A percentile compares a stretch with the other conserved stretches of the same genome.
Conservation (phyloP, 2,888 invertebrate genomes). For the Sisyra nigra region DNA sequence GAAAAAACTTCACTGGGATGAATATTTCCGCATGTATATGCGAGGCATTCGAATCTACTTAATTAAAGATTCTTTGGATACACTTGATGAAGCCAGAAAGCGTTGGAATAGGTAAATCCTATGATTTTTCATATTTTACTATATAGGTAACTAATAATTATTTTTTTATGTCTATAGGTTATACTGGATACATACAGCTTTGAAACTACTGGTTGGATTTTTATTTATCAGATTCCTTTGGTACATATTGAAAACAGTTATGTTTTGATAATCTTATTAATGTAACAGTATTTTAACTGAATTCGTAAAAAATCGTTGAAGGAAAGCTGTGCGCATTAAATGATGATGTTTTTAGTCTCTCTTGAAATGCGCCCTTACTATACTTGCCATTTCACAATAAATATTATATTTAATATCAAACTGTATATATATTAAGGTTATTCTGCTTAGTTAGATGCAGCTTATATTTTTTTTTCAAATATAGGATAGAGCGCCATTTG, state of each 20-base stretch:
- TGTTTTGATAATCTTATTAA: conserved; percentile 4
- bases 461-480: too few relatives aligned
- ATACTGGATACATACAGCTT: conserved; percentile 24
- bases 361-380: too few relatives aligned
- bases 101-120: conserved; percentile 7
- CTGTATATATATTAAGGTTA: too few relatives aligned
- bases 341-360: too few relatives aligned
- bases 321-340: too few relatives aligned
- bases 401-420: too few relatives aligned
- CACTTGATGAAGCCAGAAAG: conserved; percentile 37
- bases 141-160: background rate
- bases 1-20: conserved; percentile 49
- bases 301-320: too few relatives aligned
- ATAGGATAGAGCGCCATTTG: too few relatives aligned
- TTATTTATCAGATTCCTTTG: conserved; percentile 19
- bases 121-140: background rate
- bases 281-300: too few relatives aligned
- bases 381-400: too few relatives aligned
- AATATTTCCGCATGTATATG: conserved; percentile 51
- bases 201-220: conserved; percentile 21
- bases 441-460: too few relatives aligned
- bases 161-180: conserved; percentile 18
- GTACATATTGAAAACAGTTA: conserved; percentile 15
- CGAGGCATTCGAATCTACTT: conserved; percentile 58
- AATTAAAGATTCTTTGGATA: conserved; percentile 58